Percentiles rank a stretch among this genome's conserved stretches.
phyloP scores from a whole-genome alignment of 2,888 invertebrate genomes.

The Gasteruption jaculator region DNA sequence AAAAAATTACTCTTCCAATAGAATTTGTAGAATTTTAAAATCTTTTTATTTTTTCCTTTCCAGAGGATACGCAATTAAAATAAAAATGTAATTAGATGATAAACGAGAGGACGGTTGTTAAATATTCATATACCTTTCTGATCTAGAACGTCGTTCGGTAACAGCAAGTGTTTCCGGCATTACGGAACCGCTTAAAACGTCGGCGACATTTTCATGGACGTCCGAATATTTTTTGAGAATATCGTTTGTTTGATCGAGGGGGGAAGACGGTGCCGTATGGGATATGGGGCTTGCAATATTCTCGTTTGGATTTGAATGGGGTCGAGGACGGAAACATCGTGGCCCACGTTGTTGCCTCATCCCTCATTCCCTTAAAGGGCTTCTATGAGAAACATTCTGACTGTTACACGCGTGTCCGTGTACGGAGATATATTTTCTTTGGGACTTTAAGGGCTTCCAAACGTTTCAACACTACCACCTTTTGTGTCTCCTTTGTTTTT shows the following conservation, averaged over 20 bases:
- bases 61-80: no score
- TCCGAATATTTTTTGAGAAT: constrained; percentile 29
- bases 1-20: no score
- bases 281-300: constrained; percentile 33
- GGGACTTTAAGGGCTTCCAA: no score
- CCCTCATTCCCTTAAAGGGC: constrained; percentile 28
- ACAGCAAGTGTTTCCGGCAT: constrained; percentile 14
- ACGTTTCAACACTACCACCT: no score
- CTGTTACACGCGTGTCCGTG: no score
- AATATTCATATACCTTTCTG: constrained; percentile 40
- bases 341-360: constrained; percentile 40
- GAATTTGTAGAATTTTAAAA: no score
- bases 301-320: constrained; percentile 34
- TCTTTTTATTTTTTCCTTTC: no score
- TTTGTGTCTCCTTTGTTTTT: no score
- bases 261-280: constrained; percentile 31
- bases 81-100: no score
- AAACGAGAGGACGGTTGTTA: no score
- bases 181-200: constrained; percentile 17
- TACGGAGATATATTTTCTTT: no score
- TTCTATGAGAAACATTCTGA: constrained; percentile 19
- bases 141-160: constrained; percentile 35
- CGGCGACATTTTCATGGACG: constrained; percentile 25
- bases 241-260: constrained; percentile 32
- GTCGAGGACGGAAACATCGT: constrained; percentile 36